Conservation (phyloP, 2,888 invertebrate genomes). For the Drosophila meridiana region DNA sequence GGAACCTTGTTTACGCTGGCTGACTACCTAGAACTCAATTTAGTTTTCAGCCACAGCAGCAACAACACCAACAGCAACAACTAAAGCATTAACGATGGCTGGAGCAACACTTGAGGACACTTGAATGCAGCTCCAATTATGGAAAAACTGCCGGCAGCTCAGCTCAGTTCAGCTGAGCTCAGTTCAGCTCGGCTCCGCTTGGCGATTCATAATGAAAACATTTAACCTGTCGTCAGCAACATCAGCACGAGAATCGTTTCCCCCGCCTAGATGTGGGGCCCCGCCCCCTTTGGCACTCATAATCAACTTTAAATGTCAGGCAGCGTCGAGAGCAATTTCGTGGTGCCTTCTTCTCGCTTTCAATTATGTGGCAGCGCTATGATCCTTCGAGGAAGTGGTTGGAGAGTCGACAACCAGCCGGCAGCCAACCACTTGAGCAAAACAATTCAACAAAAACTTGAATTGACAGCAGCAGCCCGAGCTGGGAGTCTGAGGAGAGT, state of each 20-base stretch:
- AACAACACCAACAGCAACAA: slow-evolving; percentile 16
- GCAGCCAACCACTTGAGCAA: slow-evolving; percentile 52
- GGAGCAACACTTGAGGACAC: slow-evolving; percentile 60
- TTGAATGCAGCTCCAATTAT: slow-evolving; percentile 78
- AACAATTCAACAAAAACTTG: slow-evolving; percentile 65
- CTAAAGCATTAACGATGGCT: slow-evolving; percentile 17
- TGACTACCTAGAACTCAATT: slow-evolving; percentile 76
- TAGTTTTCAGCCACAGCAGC: slow-evolving; percentile 52
- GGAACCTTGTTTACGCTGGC: slow-evolving; percentile 19
- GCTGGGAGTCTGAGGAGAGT: slow-evolving; percentile 5
- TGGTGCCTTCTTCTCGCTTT: slow-evolving; percentile 69
- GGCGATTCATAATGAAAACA: slow-evolving; percentile 80
- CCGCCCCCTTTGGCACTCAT: slow-evolving; percentile 40
- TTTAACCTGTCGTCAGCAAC: slow-evolving; percentile 78
- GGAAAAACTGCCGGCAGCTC: slow-evolving; percentile 49
- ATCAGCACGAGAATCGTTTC: slow-evolving; percentile 56
- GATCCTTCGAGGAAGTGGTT: slow-evolving; percentile 77
- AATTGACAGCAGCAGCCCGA: slow-evolving; percentile 59
- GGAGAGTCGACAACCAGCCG: slow-evolving; percentile 32
- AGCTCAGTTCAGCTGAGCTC: slow-evolving; percentile 26
- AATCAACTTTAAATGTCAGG: slow-evolving; percentile 68
- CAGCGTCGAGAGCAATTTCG: slow-evolving; percentile 62
- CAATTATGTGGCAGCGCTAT: slow-evolving; percentile 71
- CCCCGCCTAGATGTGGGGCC: too few relatives aligned
- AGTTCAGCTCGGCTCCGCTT: slow-evolving; percentile 35